These are phyloP conservation scores for Alligator mississippiensis DNA, from an alignment of 2,113 vertebrate genomes.

Conservation along the genomic window DNA sequence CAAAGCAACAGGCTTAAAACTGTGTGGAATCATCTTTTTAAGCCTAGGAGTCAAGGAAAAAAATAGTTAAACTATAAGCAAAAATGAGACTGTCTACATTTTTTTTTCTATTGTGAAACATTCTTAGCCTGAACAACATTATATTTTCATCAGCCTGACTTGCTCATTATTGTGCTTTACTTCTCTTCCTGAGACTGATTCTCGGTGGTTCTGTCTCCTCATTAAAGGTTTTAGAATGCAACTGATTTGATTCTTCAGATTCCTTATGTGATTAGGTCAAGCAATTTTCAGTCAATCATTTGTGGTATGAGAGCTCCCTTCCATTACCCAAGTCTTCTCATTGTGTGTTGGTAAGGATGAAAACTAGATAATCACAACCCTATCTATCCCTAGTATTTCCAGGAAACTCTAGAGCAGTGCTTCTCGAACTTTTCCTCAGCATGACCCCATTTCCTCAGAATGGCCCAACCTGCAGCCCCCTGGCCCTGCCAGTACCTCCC, in stretches of 20 bases:
- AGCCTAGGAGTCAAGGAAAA: not conserved
- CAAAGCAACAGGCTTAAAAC: not conserved
- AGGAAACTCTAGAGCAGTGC: no score
- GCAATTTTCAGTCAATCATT: not conserved
- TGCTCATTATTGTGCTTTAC: not conserved
- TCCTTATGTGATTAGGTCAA: not conserved
- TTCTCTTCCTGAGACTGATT: not conserved
- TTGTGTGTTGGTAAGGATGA: not conserved
- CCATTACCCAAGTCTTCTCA: not conserved
- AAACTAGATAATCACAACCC: no score
- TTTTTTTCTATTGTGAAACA: not conserved
- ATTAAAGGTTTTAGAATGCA: not conserved
- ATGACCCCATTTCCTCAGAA: no score
- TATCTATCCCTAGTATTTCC: no score
- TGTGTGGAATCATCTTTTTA: not conserved
- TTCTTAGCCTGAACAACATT: not conserved
- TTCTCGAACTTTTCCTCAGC: no score
- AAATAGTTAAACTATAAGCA: not conserved
- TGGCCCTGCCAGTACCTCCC: no score
- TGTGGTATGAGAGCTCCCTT: no score
- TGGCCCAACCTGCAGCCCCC: no score
- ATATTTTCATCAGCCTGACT: not conserved
- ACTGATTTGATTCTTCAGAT: not conserved
- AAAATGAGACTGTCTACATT: not conserved
- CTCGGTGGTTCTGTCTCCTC: not conserved